phyloP scores from a whole-genome alignment of 1,140 invertebrate genomes.

The Whitmania pigra region DNA sequence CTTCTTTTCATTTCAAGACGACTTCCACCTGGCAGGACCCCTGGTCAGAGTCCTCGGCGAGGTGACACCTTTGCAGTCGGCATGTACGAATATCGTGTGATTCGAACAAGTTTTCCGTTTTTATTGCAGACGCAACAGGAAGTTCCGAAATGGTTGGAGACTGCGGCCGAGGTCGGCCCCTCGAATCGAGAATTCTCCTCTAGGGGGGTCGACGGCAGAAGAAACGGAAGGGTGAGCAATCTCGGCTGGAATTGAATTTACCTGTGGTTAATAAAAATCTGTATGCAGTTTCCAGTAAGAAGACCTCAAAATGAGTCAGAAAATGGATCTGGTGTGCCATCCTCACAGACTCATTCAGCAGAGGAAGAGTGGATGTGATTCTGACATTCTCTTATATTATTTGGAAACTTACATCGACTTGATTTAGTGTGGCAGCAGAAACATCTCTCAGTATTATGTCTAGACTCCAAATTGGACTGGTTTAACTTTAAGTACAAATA shows the following conservation, averaged over 20 bases:
- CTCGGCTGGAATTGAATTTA: neutral
- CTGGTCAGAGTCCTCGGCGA: slow-evolving; percentile 57
- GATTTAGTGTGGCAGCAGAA: too few species aligned
- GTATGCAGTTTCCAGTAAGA: too few species aligned
- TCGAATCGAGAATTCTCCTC: neutral
- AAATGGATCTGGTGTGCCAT: too few species aligned
- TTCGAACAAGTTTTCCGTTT: too few species aligned
- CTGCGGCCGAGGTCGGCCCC: neutral
- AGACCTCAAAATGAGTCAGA: too few species aligned
- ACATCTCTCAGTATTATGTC: too few species aligned
- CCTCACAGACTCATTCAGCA: too few species aligned
- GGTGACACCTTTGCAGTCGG: slow-evolving; percentile 33
- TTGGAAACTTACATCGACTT: too few species aligned
- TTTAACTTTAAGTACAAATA: too few species aligned
- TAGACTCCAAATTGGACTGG: too few species aligned
- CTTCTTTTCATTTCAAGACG: slow-evolving; percentile 46
- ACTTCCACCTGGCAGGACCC: slow-evolving; percentile 51
- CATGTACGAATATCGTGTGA: neutral
- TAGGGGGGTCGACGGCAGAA: neutral
- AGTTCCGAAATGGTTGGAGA: slow-evolving; percentile 17
- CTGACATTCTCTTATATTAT: too few species aligned
- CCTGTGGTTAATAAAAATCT: neutral
- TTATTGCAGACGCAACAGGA: slow-evolving; percentile 39
- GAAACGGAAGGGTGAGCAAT: neutral
- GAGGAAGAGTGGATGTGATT: too few species aligned